These are phyloP conservation scores for Lagria hirta DNA, from an alignment of 2,888 invertebrate species.

Conservation along the genomic window DNA sequence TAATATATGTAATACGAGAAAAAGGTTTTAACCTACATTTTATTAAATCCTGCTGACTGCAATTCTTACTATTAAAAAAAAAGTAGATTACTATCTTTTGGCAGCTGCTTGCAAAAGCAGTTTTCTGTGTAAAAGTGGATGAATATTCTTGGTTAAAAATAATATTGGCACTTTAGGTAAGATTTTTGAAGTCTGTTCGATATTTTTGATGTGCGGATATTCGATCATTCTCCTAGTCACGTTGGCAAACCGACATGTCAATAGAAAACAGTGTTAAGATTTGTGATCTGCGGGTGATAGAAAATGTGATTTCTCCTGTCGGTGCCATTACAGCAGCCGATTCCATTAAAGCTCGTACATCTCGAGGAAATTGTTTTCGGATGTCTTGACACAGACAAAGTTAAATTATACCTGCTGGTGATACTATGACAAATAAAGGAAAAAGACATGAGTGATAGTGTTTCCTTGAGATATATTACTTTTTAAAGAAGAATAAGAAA, in stretches of 20 bases:
- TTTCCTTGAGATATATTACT: too few species aligned
- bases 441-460: slow-evolving; percentile 26
- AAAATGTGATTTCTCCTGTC: slow-evolving; percentile 32
- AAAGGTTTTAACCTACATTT: too few species aligned
- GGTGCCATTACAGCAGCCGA: slow-evolving; percentile 28
- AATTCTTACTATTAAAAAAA: too few species aligned
- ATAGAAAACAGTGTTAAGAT: slow-evolving; percentile 28
- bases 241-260: slow-evolving; percentile 29
- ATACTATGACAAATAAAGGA: slow-evolving; percentile 33
- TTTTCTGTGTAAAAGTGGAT: too few species aligned
- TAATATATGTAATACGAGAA: too few species aligned
- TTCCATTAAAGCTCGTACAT: slow-evolving; percentile 32
- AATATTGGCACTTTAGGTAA: slow-evolving; percentile 3
- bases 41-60: too few species aligned
- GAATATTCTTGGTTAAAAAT: too few species aligned
- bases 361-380: slow-evolving; percentile 34
- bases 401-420: slow-evolving; percentile 34
- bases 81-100: too few species aligned
- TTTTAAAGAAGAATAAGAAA: too few species aligned
- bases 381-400: slow-evolving; percentile 33
- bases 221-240: slow-evolving; percentile 26
- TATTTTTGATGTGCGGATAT: slow-evolving; percentile 17
- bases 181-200: slow-evolving; percentile 16
- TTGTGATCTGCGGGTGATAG: slow-evolving; percentile 31
- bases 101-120: too few species aligned